phyloP scores from a whole-genome alignment of 2,888 invertebrate genomes.

The Cataglyphis cursor region DNA sequence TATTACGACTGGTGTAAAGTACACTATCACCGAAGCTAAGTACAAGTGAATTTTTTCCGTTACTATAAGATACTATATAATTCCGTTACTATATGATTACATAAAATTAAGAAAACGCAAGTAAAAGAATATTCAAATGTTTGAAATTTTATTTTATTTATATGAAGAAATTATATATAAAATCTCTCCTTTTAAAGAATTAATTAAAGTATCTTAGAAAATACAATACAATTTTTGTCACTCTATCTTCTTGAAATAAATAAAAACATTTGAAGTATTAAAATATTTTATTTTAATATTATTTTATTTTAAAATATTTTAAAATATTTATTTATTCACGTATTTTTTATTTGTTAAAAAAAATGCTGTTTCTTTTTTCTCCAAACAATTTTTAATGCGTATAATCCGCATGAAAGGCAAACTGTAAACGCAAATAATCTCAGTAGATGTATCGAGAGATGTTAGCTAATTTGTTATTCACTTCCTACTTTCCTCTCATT shows the following conservation, averaged over 20 bases:
- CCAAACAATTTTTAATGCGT: not conserved
- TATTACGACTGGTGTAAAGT: conserved; percentile 1
- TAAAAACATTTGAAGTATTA: not conserved
- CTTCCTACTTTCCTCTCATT: conserved; percentile 33
- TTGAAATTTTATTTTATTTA: not conserved
- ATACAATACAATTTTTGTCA: not conserved
- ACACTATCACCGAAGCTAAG: not conserved
- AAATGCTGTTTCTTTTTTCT: not conserved
- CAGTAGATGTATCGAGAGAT: conserved; percentile 27
- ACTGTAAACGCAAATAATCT: conserved; percentile 1
- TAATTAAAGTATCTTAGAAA: not conserved
- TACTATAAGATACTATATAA: not conserved
- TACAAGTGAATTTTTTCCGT: not conserved
- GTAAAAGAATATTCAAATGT: not conserved
- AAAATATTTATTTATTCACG: not conserved
- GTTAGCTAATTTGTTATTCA: conserved; percentile 47
- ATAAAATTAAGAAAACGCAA: conserved; percentile 2
- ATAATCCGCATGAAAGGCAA: conserved; percentile 10
- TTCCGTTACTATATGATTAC: not conserved
- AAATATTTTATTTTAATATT: not conserved
- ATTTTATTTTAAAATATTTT: not conserved
- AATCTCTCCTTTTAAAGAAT: not conserved
- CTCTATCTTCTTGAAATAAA: not conserved
- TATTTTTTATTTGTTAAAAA: not conserved
- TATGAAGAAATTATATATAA: not conserved